Percentiles rank a stretch among this genome's conserved stretches.
These are phyloP conservation scores for Eledona agricola DNA, from an alignment of 2,888 invertebrate species.

Conservation along the genomic window DNA sequence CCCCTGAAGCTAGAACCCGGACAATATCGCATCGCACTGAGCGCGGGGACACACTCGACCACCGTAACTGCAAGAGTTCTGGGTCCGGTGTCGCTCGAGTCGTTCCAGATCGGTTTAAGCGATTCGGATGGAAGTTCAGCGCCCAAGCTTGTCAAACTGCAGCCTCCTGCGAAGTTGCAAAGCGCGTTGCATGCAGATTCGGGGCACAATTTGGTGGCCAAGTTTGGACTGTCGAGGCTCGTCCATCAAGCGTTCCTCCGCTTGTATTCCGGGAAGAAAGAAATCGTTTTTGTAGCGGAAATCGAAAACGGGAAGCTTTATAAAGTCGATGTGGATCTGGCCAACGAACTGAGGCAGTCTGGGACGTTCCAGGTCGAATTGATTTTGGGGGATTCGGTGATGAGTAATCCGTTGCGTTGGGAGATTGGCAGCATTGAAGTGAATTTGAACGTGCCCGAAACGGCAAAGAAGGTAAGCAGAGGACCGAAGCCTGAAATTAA, in stretches of 20 bases:
- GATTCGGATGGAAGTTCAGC: constrained; percentile 91
- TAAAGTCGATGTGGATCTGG: constrained; percentile 87
- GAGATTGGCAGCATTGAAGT: constrained; percentile 79
- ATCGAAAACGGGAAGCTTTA: constrained; percentile 79
- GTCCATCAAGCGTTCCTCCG: constrained; percentile 91
- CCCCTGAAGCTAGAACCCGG: constrained; percentile 87
- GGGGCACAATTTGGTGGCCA: constrained; percentile 83
- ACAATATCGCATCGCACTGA: constrained; percentile 82
- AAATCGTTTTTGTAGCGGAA: constrained; percentile 94
- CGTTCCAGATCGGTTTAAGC: constrained; percentile 85
- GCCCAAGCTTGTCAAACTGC: constrained; percentile 77
- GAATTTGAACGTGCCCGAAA: constrained; percentile 66
- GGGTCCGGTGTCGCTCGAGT: constrained; percentile 78
- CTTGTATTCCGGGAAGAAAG: constrained; percentile 75
- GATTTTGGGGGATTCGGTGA: constrained; percentile 89
- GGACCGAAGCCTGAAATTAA: constrained; percentile 69
- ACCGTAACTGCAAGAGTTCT: constrained; percentile 71
- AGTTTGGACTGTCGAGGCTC: constrained; percentile 77
- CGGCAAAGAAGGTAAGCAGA: constrained; percentile 54
- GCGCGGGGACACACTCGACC: constrained; percentile 70
- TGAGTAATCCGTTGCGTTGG: constrained; percentile 92
- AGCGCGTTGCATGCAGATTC: constrained; percentile 83
- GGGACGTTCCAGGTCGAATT: constrained; percentile 85
- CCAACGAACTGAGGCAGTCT: constrained; percentile 79
- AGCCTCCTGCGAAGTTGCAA: constrained; percentile 75